phyloP scores from a whole-genome alignment of 2,888 invertebrate species.

The Mactromeris polynyma region DNA sequence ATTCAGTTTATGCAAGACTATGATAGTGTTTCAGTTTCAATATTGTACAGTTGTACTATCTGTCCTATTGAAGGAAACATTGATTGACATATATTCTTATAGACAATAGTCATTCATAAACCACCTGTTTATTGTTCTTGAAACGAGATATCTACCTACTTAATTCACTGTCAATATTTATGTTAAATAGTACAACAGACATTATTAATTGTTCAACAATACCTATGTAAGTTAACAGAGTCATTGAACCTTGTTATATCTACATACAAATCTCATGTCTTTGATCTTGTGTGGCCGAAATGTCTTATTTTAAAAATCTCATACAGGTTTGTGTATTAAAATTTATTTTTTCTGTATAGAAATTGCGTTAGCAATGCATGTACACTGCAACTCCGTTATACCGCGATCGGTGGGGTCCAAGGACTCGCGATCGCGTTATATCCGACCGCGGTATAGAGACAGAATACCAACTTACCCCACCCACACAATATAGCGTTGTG shows the following conservation, averaged over 20 bases:
- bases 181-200: neutral
- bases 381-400: no score
- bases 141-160: neutral
- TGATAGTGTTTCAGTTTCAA: neutral
- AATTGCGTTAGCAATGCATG: no score
- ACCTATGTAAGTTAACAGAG: neutral
- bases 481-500: no score
- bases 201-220: neutral
- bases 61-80: neutral
- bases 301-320: neutral
- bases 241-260: neutral
- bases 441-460: no score
- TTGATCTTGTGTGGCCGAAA: slow-evolving; percentile 22
- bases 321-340: no score
- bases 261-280: neutral
- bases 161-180: neutral
- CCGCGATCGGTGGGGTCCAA: no score
- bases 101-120: slow-evolving; percentile 13
- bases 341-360: no score
- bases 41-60: neutral
- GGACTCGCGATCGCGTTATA: no score
- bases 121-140: neutral
- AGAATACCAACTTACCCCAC: no score
- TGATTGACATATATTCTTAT: slow-evolving; percentile 6
- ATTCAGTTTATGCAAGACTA: no score